A percentile compares a stretch with the other conserved stretches of the same genome.
These are phyloP conservation scores for Serilophus lunatus DNA, from an alignment of 2,113 vertebrate genomes.

Conservation along the genomic window DNA sequence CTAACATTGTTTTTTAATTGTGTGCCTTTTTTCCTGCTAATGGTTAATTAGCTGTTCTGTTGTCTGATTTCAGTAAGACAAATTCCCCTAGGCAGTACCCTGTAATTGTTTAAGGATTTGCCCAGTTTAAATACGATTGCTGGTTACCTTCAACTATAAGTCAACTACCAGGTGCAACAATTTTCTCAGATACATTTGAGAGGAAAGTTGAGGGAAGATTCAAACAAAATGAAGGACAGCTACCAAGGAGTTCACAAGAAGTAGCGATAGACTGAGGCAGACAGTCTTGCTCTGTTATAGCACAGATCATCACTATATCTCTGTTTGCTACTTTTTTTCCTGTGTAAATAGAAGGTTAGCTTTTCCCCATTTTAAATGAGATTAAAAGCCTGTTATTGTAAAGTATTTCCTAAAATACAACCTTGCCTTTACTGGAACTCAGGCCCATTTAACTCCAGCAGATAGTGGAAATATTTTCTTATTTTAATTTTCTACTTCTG, in stretches of 20 bases:
- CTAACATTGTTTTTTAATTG: not conserved
- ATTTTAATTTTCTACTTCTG: not conserved
- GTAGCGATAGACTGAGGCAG: not conserved
- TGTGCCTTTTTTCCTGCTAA: not conserved
- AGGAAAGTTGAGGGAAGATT: not conserved
- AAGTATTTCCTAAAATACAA: not conserved
- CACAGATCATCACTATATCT: not conserved
- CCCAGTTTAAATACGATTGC: not conserved
- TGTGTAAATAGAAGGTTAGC: not conserved
- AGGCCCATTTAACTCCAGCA: not conserved
- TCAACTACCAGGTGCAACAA: not conserved
- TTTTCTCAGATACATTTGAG: not conserved
- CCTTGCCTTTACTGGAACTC: not conserved
- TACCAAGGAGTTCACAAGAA: not conserved
- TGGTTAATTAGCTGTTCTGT: not conserved
- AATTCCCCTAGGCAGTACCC: not conserved
- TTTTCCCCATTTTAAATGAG: not conserved
- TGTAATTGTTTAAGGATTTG: not conserved
- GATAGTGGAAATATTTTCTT: not conserved
- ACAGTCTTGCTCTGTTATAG: not conserved
- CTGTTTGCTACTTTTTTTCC: not conserved
- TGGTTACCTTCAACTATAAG: not conserved
- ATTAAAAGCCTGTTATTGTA: not conserved
- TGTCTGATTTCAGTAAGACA: not conserved
- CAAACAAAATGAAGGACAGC: not conserved